Percentiles rank a stretch among this genome's conserved stretches.
These are phyloP conservation scores for Heliconius ethilla DNA, from an alignment of 2,888 invertebrate species.

Conservation along the genomic window DNA sequence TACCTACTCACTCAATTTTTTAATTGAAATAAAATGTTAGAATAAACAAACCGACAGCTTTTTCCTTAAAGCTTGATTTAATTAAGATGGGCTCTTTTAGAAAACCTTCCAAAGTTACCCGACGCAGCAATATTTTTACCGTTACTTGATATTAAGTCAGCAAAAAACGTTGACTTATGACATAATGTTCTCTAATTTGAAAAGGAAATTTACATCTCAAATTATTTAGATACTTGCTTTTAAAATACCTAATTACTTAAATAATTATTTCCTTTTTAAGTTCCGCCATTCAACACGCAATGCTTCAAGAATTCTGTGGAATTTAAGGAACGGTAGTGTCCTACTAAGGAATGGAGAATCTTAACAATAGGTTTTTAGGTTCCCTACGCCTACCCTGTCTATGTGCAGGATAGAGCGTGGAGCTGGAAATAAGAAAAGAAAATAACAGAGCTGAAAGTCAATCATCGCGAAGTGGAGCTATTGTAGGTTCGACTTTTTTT, in stretches of 20 bases:
- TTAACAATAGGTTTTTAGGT: too few species aligned
- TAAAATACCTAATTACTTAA: too few species aligned
- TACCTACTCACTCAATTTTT: neutral
- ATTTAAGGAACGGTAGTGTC: too few species aligned
- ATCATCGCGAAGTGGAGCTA: too few species aligned
- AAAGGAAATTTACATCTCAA: neutral
- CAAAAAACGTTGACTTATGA: neutral
- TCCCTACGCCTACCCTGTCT: too few species aligned
- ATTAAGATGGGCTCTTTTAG: neutral
- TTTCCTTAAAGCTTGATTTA: neutral
- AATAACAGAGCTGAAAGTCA: too few species aligned
- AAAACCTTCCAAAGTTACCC: neutral
- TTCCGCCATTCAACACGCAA: neutral
- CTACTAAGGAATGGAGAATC: too few species aligned
- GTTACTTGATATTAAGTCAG: neutral
- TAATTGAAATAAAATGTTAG: neutral
- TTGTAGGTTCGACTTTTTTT: too few species aligned
- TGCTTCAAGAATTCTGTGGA: neutral
- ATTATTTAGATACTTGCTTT: too few species aligned
- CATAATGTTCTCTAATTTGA: neutral
- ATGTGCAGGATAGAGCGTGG: too few species aligned
- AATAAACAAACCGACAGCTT: neutral
- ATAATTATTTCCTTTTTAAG: neutral
- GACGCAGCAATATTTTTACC: conserved; percentile 10
- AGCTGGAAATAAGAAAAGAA: too few species aligned